Conservation (phyloP, 2,888 invertebrate genomes). For the Psococerastis gibbosa region DNA sequence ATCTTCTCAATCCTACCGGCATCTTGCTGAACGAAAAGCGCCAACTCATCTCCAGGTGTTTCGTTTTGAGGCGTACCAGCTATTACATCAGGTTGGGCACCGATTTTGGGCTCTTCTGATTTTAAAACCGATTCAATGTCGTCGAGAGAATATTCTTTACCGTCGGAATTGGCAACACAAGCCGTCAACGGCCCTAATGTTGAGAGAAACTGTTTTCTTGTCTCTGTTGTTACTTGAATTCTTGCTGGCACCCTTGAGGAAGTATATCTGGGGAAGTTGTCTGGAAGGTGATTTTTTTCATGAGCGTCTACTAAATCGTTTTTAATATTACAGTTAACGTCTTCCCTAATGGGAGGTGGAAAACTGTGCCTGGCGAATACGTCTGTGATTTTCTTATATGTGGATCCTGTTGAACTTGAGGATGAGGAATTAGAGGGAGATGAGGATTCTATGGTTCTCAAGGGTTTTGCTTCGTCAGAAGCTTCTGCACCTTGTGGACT, state of each 20-base stretch:
- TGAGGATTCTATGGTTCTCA: conserved; percentile 12
- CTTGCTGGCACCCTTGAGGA: conserved; percentile 14
- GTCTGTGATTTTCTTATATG: conserved; percentile 42
- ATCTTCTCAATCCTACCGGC: conserved; percentile 65
- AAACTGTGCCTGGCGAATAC: conserved; percentile 35
- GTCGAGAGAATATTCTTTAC: conserved; percentile 38
- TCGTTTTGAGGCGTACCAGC: conserved; percentile 46
- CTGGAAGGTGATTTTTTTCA: conserved; percentile 1
- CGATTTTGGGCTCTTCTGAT: conserved; percentile 29
- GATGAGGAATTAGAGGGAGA: conserved; percentile 1
- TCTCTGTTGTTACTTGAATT: conserved; percentile 33
- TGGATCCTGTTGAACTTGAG: conserved; percentile 38
- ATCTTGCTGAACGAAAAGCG: conserved; percentile 69
- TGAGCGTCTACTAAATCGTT: background rate
- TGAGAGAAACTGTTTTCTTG: conserved; percentile 57
- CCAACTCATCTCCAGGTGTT: conserved; percentile 43
- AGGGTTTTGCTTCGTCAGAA: conserved; percentile 20
- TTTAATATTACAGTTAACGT: conserved; percentile 9
- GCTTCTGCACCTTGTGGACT: conserved; percentile 49
- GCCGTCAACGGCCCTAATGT: conserved; percentile 60
- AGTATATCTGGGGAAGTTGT: conserved; percentile 1
- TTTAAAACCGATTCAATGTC: conserved; percentile 41
- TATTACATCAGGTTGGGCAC: conserved; percentile 47
- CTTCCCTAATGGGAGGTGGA: conserved; percentile 15
- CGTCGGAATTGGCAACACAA: conserved; percentile 38